Evolutionary conservation across 2,888 invertebrate genomes (phyloP).

Genomic region (Parnassius mnemosyne): DNA sequence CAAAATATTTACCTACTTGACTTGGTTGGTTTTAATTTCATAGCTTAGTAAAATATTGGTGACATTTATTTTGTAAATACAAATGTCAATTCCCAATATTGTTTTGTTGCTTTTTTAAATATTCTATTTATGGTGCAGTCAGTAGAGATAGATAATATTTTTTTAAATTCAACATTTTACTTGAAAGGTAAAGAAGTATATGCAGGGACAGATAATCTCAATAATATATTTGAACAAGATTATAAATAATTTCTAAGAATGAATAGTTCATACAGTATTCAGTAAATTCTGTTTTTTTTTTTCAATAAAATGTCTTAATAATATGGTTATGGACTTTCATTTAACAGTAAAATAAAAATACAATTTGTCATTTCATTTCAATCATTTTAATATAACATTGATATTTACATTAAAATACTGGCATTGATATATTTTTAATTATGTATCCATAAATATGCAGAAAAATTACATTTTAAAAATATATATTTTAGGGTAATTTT

Average conservation of each 20-base stretch:
- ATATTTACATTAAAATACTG: slow-evolving; percentile 80
- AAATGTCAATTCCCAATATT: background rate
- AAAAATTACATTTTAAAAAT: slow-evolving; percentile 27
- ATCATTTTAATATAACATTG: slow-evolving; percentile 71
- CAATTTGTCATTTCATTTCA: slow-evolving; percentile 53
- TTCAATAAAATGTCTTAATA: slow-evolving; percentile 70
- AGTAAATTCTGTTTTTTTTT: slow-evolving; percentile 67
- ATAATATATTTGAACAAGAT: slow-evolving; percentile 56
- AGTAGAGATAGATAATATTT: no score
- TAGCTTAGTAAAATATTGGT: slow-evolving; percentile 32
- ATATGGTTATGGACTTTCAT: slow-evolving; percentile 37
- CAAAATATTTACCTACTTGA: slow-evolving; percentile 55
- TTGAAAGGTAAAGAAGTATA: slow-evolving; percentile 39
- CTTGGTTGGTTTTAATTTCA: no score
- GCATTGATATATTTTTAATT: slow-evolving; percentile 66
- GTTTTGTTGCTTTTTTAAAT: slow-evolving; percentile 2
- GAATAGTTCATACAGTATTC: slow-evolving; percentile 60
- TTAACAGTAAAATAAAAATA: slow-evolving; percentile 45
- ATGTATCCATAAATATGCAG: slow-evolving; percentile 39
- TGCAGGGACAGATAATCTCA: slow-evolving; percentile 69
- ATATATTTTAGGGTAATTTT: slow-evolving; percentile 19
- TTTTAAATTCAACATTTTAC: background rate
- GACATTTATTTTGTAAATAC: slow-evolving; percentile 6
- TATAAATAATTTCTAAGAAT: slow-evolving; percentile 57
- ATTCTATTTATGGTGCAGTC: no score